Conservation (phyloP, 2,888 invertebrate species). For the Odiellus spinosus region DNA sequence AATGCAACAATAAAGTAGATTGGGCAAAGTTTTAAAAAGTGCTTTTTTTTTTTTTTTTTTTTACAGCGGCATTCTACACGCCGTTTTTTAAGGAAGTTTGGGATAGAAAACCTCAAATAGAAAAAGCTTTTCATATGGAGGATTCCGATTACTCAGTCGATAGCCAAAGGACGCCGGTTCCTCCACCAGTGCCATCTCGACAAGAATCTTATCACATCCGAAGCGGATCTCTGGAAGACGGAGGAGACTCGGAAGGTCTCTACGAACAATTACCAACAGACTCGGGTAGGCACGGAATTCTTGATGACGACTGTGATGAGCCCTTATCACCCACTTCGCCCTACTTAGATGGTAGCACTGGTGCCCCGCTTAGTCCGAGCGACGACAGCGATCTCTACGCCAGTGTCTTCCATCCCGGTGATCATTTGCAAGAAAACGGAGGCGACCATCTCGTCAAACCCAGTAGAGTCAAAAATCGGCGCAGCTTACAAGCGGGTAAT, state of each 20-base stretch:
- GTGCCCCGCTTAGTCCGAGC: constrained; percentile 38
- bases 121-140: constrained; percentile 77
- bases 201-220: constrained; percentile 22
- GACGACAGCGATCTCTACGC: constrained; percentile 40
- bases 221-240: constrained; percentile 19
- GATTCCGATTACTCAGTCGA: constrained; percentile 36
- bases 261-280: constrained; percentile 47
- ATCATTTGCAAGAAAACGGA: constrained; percentile 32
- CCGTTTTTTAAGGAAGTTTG: constrained; percentile 92
- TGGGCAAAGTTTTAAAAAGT: too few species aligned
- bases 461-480: constrained; percentile 32
- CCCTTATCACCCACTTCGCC: constrained; percentile 32
- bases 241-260: constrained; percentile 30
- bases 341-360: constrained; percentile 34
- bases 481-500: constrained; percentile 41
- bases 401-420: constrained; percentile 27
- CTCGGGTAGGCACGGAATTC: constrained; percentile 22
- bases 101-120: constrained; percentile 89
- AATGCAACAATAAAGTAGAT: too few species aligned
- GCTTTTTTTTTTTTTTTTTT: too few species aligned
- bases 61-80: constrained; percentile 86
- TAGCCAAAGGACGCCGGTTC: constrained; percentile 15
- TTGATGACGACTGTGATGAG: constrained; percentile 23
- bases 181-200: constrained; percentile 21
- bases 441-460: constrained; percentile 34